Evolutionary conservation across 2,797 vertebrate species (phyloP).

Genomic region (Enteromius afrohamiltoni): DNA sequence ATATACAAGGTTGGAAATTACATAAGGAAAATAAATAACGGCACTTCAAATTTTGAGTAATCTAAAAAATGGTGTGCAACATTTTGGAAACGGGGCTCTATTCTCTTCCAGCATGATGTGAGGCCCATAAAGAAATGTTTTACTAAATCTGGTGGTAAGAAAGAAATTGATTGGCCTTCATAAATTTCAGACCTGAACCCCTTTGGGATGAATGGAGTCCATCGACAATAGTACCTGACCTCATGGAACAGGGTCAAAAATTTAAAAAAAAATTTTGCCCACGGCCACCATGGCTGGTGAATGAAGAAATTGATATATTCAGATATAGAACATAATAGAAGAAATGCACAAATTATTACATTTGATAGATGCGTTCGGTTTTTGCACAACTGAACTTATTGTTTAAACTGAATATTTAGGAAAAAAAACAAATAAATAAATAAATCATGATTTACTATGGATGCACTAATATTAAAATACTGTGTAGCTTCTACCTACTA

Average conservation of each 20-base stretch:
- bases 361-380: neutral
- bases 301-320: neutral
- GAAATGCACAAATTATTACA: neutral
- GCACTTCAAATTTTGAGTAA: neutral
- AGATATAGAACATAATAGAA: neutral
- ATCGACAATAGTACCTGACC: neutral
- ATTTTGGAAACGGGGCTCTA: neutral
- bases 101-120: neutral
- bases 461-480: neutral
- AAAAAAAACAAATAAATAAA: neutral
- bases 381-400: neutral
- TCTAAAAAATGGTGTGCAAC: neutral
- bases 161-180: neutral
- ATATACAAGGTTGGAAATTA: neutral
- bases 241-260: neutral
- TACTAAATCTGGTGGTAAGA: neutral
- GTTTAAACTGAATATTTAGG: neutral
- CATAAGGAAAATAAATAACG: neutral
- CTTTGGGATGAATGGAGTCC: neutral
- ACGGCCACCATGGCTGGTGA: neutral
- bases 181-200: neutral
- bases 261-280: too few relatives aligned
- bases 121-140: slow-evolving; percentile 2
- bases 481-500: neutral
- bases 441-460: neutral